Evolutionary conservation across 92 coral and sea anemone species (phyloP).

Genomic region (Paragorgia papillata): DNA sequence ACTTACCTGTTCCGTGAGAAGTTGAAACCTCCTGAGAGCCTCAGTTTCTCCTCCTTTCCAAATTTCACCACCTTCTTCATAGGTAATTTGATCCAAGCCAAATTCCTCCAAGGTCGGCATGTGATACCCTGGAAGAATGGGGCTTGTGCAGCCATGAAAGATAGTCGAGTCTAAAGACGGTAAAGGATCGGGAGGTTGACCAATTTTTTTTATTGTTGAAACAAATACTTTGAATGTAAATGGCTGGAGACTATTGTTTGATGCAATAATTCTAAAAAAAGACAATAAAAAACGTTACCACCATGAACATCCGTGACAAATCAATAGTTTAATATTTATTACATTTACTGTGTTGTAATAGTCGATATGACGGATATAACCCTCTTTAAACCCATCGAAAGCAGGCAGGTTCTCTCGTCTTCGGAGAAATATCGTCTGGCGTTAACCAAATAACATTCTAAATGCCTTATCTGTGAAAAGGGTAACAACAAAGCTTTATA

Average conservation of each 20-base stretch:
- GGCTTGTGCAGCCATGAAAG: slow-evolving; percentile 73
- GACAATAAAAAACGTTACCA: not conserved
- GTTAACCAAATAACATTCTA: too few relatives aligned
- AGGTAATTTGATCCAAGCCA: slow-evolving; percentile 53
- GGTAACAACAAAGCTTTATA: too few relatives aligned
- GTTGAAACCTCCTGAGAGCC: slow-evolving; percentile 57
- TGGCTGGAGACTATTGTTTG: slow-evolving; percentile 70
- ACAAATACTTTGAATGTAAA: slow-evolving; percentile 74
- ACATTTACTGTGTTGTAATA: too few relatives aligned
- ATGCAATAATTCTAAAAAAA: slow-evolving; percentile 58
- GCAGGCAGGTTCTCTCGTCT: too few relatives aligned
- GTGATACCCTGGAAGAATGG: slow-evolving; percentile 50
- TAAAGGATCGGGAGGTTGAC: slow-evolving; percentile 83
- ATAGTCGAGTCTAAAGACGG: slow-evolving; percentile 56
- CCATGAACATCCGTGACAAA: too few relatives aligned
- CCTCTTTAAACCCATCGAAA: too few relatives aligned
- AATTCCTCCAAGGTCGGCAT: slow-evolving; percentile 64
- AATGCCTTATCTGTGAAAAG: too few relatives aligned
- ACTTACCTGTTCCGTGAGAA: slow-evolving; percentile 76
- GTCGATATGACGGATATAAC: too few relatives aligned
- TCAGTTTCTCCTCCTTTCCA: slow-evolving; percentile 80
- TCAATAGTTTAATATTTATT: too few relatives aligned
- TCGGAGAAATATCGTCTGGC: too few relatives aligned
- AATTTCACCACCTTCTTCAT: slow-evolving; percentile 47
- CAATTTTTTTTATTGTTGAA: slow-evolving; percentile 71